Evolutionary conservation across 2,888 invertebrate genomes (phyloP).

Genomic region (Lysandra bellargus): DNA sequence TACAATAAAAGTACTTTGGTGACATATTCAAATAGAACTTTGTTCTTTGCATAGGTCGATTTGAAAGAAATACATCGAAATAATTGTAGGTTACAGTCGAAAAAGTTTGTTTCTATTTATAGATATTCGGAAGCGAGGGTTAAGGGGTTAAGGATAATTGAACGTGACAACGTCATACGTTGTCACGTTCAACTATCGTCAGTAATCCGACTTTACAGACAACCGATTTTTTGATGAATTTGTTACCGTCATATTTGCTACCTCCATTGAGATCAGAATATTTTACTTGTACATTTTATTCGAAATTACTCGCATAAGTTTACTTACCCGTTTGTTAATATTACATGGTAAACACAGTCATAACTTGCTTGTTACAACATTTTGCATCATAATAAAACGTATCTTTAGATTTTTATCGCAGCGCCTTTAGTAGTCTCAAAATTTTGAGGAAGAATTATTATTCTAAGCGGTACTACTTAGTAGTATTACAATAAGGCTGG

Average conservation of each 20-base stretch:
- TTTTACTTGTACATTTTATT: neutral
- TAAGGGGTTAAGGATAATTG: no score
- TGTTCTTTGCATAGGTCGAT: no score
- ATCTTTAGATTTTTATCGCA: constrained; percentile 12
- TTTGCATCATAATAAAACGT: neutral
- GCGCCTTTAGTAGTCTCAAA: neutral
- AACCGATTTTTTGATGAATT: neutral
- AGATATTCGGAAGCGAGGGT: no score
- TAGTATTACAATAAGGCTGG: neutral
- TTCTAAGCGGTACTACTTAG: neutral
- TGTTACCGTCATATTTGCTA: neutral
- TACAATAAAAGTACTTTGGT: no score
- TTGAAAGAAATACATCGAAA: no score
- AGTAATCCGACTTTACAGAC: no score
- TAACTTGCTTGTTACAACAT: neutral
- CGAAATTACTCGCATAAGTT: neutral
- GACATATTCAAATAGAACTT: no score
- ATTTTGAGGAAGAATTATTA: neutral
- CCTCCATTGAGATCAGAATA: neutral
- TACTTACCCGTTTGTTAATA: neutral
- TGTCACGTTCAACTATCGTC: no score
- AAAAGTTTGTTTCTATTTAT: no score
- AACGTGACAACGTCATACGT: no score
- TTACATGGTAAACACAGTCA: neutral
- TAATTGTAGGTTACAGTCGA: no score